phyloP scores from a whole-genome alignment of 2,797 vertebrate species.

The Argya squamiceps region DNA sequence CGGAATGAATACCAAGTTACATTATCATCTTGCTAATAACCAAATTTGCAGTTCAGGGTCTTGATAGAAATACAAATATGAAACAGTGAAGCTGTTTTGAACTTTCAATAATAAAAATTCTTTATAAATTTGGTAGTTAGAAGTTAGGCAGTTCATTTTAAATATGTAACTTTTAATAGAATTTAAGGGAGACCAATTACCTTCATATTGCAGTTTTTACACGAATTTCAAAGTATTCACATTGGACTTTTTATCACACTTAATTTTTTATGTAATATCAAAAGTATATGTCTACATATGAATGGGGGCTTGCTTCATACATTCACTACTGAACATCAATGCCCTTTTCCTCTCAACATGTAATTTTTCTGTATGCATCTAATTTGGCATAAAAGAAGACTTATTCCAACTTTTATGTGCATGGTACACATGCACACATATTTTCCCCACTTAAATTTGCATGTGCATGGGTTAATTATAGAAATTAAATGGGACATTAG shows the following conservation, averaged over 20 bases:
- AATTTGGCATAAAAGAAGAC: constrained; percentile 35
- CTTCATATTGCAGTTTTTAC: constrained; percentile 76
- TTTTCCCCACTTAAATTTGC: constrained; percentile 51
- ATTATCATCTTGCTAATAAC: constrained; percentile 91
- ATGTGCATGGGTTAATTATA: constrained; percentile 33
- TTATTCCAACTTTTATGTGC: constrained; percentile 2
- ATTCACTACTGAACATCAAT: constrained; percentile 36
- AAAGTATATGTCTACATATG: constrained; percentile 52
- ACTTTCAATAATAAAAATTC: constrained; percentile 77
- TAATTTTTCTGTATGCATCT: constrained; percentile 52
- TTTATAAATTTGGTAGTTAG: constrained; percentile 80
- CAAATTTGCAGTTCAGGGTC: constrained; percentile 97
- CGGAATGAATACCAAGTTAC: constrained; percentile 81
- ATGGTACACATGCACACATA: not conserved
- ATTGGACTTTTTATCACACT: constrained; percentile 65
- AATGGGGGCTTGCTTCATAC: constrained; percentile 69
- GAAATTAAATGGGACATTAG: not conserved
- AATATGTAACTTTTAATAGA: constrained; percentile 68
- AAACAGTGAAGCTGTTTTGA: constrained; percentile 87
- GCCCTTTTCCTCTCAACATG: constrained; percentile 66
- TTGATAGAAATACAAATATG: constrained; percentile 82
- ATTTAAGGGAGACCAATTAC: constrained; percentile 75
- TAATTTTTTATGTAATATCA: constrained; percentile 63
- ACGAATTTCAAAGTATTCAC: constrained; percentile 69
- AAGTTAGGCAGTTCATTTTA: constrained; percentile 79